A percentile compares a stretch with the other conserved stretches of the same genome.
Conservation (phyloP, 1,140 invertebrate genomes). For the Musca vetustissima region DNA sequence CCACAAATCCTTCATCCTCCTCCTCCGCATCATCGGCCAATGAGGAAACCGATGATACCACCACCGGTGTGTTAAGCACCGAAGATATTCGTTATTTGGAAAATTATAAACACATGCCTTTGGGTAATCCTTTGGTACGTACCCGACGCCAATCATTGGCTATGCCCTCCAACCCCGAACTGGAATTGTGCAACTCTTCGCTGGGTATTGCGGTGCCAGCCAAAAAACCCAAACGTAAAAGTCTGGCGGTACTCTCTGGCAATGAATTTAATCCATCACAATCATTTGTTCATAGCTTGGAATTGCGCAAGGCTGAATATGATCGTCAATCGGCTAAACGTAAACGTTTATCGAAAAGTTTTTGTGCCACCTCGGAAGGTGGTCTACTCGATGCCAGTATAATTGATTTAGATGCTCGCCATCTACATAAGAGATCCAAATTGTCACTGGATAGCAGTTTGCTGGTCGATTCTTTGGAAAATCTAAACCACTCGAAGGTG, state of each 20-base stretch:
- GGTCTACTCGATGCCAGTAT: conserved; percentile 17
- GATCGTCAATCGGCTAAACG: conserved; percentile 28
- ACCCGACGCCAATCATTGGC: conserved; percentile 16
- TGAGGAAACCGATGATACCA: neutral
- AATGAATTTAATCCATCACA: conserved; percentile 44
- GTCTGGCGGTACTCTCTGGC: conserved; percentile 1
- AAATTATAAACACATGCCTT: conserved; percentile 37
- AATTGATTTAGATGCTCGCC: neutral
- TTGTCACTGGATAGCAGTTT: neutral
- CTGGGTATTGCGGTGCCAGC: neutral
- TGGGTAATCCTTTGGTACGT: conserved; percentile 41
- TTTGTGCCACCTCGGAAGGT: conserved; percentile 35
- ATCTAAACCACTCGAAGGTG: neutral
- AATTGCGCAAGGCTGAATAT: conserved; percentile 4
- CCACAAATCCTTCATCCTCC: neutral
- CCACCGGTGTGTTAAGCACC: neutral
- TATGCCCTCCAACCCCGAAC: neutral
- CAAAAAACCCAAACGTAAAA: conserved; percentile 32
- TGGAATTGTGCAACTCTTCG: neutral
- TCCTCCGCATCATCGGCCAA: neutral
- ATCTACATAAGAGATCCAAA: conserved; percentile 15
- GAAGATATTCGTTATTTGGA: conserved; percentile 30
- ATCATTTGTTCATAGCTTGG: conserved; percentile 43
- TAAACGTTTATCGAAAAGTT: conserved; percentile 44
- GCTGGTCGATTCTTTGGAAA: neutral